Conservation (phyloP, 2,888 invertebrate genomes). For the Leptura quadrifasciata region DNA sequence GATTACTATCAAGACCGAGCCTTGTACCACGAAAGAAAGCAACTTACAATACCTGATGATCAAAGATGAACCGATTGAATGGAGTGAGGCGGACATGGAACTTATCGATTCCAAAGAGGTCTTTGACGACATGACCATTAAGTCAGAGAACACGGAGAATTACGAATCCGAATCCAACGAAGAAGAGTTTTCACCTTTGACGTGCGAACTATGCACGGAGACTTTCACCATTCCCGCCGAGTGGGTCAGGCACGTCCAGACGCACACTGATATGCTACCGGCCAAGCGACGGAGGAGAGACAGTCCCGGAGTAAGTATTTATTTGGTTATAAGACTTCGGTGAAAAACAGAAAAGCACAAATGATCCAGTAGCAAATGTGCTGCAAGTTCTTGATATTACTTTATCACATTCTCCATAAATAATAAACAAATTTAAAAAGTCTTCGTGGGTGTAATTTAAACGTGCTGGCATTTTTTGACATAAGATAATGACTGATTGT, state of each 20-base stretch:
- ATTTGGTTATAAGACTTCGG: no score
- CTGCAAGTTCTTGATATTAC: no score
- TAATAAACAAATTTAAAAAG: no score
- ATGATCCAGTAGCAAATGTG: no score
- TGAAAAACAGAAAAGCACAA: no score
- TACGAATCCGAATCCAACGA: slow-evolving; percentile 75
- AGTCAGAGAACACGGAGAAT: slow-evolving; percentile 75
- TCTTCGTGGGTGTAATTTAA: no score
- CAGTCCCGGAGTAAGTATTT: slow-evolving; percentile 66
- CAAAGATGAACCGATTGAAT: slow-evolving; percentile 82
- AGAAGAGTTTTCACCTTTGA: slow-evolving; percentile 84
- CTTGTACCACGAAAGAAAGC: slow-evolving; percentile 46
- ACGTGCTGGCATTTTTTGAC: no score
- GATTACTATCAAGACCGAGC: slow-evolving; percentile 42
- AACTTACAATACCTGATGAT: slow-evolving; percentile 70
- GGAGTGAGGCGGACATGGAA: slow-evolving; percentile 80
- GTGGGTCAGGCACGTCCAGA: slow-evolving; percentile 89
- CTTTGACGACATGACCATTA: slow-evolving; percentile 83
- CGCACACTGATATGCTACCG: slow-evolving; percentile 81
- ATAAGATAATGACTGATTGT: no score
- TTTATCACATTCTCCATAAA: no score
- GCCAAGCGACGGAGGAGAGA: slow-evolving; percentile 78
- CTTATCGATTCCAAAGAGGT: slow-evolving; percentile 79
- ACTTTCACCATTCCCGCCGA: slow-evolving; percentile 88
- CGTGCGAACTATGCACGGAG: slow-evolving; percentile 90